Evolutionary conservation across 1,140 invertebrate genomes (phyloP).

Genomic region (Argopecten irradians): DNA sequence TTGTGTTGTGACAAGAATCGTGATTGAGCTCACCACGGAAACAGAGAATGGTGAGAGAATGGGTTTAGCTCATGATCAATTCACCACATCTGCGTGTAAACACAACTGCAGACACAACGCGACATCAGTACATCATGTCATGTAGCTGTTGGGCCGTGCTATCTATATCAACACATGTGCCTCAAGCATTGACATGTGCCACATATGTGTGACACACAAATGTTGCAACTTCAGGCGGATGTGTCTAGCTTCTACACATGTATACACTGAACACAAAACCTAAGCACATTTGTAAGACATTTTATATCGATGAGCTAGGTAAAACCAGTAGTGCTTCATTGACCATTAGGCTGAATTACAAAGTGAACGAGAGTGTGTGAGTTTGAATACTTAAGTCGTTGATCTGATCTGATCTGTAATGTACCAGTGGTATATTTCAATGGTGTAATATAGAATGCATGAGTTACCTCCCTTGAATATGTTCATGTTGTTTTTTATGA

Average conservation of each 20-base stretch:
- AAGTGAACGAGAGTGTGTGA: background rate
- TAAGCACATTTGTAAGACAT: background rate
- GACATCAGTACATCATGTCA: background rate
- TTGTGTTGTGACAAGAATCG: background rate
- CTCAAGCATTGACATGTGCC: background rate
- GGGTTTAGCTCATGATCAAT: background rate
- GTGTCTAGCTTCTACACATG: background rate
- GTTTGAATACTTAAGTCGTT: background rate
- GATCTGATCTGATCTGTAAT: background rate
- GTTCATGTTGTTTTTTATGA: background rate
- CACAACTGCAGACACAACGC: background rate
- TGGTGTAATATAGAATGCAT: background rate
- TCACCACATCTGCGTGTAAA: background rate
- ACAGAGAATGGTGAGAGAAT: background rate
- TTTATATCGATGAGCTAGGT: background rate
- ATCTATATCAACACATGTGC: background rate
- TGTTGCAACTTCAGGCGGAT: background rate
- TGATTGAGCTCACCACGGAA: background rate
- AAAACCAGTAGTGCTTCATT: slow-evolving; percentile 8
- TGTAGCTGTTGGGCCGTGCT: too few species aligned
- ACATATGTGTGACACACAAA: background rate
- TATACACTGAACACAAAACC: background rate
- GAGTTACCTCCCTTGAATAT: slow-evolving; percentile 1
- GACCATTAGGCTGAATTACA: background rate
- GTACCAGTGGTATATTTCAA: too few species aligned